Conservation (phyloP, 2,888 invertebrate species). For the Invenusta paracnida region DNA sequence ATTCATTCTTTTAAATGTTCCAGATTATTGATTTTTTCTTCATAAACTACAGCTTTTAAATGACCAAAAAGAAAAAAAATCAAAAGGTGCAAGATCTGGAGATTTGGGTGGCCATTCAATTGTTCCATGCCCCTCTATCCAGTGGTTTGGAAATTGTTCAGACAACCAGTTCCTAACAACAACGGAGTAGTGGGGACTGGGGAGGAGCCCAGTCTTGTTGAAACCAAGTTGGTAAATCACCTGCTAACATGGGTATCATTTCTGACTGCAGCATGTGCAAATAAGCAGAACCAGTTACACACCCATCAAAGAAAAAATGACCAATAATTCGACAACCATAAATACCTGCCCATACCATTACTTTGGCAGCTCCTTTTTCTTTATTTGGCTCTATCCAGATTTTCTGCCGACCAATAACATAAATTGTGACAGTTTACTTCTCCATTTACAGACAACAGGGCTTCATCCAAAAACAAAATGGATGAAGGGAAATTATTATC, state of each 20-base stretch:
- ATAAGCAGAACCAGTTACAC: not conserved
- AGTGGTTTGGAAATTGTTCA: not conserved
- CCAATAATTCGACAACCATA: not conserved
- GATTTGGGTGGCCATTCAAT: not conserved
- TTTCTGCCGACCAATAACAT: not conserved
- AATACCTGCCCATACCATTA: conserved; percentile 1
- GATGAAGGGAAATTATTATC: conserved; percentile 7
- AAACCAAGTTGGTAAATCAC: conserved; percentile 10
- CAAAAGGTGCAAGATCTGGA: not conserved
- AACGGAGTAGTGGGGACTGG: not conserved
- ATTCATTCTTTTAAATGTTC: not conserved
- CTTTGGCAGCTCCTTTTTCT: not conserved
- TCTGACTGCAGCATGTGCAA: not conserved
- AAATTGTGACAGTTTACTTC: not conserved
- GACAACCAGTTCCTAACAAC: not conserved
- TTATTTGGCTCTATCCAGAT: not conserved
- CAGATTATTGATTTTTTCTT: not conserved
- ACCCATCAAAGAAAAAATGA: not conserved
- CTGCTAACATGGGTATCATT: not conserved
- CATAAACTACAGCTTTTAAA: not conserved
- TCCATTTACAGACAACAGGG: not conserved
- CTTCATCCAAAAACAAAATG: not conserved
- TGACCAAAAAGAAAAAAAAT: not conserved
- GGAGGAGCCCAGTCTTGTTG: not conserved
- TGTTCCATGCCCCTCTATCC: not conserved